phyloP scores from a whole-genome alignment of 2,888 invertebrate genomes.

The Phasia obesa region DNA sequence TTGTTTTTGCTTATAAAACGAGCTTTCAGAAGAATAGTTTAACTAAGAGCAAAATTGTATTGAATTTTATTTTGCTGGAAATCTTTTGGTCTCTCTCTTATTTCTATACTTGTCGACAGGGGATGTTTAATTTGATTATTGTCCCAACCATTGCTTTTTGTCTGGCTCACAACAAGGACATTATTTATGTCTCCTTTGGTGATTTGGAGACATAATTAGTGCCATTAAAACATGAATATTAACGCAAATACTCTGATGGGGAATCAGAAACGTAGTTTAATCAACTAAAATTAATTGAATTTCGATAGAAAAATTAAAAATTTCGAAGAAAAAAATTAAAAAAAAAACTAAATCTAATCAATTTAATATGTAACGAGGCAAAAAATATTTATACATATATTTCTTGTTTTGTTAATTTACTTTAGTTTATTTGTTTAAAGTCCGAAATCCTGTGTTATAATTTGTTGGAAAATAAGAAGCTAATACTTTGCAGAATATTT shows the following conservation, averaged over 20 bases:
- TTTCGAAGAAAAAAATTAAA: too few species aligned
- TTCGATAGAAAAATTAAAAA: too few species aligned
- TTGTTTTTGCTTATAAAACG: background rate
- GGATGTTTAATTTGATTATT: slow-evolving; percentile 59
- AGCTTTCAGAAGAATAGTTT: background rate
- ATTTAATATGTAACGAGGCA: too few species aligned
- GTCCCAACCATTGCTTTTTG: slow-evolving; percentile 12
- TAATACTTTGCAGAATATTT: too few species aligned
- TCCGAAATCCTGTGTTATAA: too few species aligned
- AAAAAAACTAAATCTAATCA: too few species aligned
- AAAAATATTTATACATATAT: too few species aligned
- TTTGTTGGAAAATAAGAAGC: too few species aligned
- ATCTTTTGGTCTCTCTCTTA: background rate
- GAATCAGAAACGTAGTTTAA: background rate
- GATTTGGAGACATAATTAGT: slow-evolving; percentile 57
- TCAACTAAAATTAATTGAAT: background rate
- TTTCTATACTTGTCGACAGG: background rate
- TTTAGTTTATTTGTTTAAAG: too few species aligned
- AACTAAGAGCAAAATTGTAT: too few species aligned
- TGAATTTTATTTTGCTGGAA: background rate
- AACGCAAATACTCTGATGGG: background rate
- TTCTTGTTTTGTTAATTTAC: too few species aligned
- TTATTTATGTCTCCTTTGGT: slow-evolving; percentile 55
- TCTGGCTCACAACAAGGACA: slow-evolving; percentile 39
- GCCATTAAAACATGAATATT: slow-evolving; percentile 57